phyloP scores from a whole-genome alignment of 2,113 vertebrate species.

The Oreotrochilus melanogaster region DNA sequence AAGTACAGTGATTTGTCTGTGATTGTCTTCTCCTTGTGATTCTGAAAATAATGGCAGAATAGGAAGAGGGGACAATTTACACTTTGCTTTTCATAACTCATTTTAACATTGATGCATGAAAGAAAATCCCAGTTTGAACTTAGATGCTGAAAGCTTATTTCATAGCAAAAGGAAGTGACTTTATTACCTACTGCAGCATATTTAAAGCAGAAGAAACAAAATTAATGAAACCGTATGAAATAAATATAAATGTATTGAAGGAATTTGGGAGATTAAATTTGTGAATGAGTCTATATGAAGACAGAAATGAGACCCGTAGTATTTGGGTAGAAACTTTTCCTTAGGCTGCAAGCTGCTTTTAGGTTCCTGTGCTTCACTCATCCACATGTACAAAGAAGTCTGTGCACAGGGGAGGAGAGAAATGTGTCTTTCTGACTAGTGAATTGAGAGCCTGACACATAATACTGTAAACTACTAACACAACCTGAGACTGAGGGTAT shows the following conservation, averaged over 20 bases:
- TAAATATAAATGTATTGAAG: not conserved
- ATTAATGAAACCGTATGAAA: not conserved
- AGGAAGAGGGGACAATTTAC: not conserved
- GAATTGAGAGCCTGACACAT: not conserved
- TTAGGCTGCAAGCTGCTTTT: not conserved
- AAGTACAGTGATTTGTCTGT: not conserved
- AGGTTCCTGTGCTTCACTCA: not conserved
- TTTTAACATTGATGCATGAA: not conserved
- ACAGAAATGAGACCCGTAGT: not conserved
- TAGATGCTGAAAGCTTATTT: not conserved
- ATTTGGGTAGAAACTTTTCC: not conserved
- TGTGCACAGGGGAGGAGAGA: not conserved
- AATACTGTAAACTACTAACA: not conserved
- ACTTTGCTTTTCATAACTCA: not conserved
- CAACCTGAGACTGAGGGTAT: conserved; percentile 11
- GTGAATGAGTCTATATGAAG: not conserved
- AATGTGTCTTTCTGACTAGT: not conserved
- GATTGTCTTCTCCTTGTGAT: not conserved
- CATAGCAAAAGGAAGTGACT: not conserved
- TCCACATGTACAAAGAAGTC: not conserved
- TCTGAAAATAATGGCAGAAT: not conserved
- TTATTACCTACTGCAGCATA: not conserved
- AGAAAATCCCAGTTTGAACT: not conserved
- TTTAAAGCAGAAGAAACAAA: not conserved
- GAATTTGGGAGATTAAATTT: not conserved